These are phyloP conservation scores for Rhea pennata DNA, from an alignment of 2,113 vertebrate species.

Conservation along the genomic window DNA sequence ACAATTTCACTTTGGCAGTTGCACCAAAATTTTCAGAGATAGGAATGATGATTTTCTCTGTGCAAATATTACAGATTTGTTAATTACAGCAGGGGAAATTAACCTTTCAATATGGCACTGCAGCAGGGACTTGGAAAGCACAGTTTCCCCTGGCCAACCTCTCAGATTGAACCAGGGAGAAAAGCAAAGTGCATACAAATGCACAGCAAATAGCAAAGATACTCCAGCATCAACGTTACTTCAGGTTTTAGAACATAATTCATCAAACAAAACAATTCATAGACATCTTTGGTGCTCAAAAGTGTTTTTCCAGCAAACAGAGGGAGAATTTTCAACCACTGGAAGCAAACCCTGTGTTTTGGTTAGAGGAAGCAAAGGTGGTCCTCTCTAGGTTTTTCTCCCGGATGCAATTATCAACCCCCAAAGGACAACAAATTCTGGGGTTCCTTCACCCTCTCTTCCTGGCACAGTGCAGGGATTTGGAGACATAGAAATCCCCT, in stretches of 20 bases:
- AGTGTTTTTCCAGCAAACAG: neutral
- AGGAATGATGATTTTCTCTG: constrained; percentile 15
- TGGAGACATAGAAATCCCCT: neutral
- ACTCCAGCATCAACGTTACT: neutral
- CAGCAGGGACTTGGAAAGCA: constrained; percentile 4
- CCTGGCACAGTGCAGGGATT: neutral
- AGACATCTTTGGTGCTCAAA: neutral
- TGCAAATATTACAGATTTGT: constrained; percentile 11
- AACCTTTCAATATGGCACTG: neutral
- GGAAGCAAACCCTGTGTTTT: neutral
- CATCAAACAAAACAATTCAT: neutral
- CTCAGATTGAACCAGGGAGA: neutral
- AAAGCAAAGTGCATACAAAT: neutral
- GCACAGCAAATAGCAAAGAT: neutral
- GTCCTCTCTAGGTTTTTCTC: neutral
- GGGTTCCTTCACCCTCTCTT: neutral
- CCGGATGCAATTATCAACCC: neutral
- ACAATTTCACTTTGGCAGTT: constrained; percentile 20
- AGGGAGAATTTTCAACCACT: neutral
- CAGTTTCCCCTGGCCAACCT: neutral
- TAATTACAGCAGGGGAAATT: constrained; percentile 32
- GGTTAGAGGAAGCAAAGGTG: neutral
- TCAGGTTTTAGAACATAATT: neutral
- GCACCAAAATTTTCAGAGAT: neutral
- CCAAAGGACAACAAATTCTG: neutral